phyloP scores from a whole-genome alignment of 2,797 vertebrate genomes.

The Setipinna tenuifilis region DNA sequence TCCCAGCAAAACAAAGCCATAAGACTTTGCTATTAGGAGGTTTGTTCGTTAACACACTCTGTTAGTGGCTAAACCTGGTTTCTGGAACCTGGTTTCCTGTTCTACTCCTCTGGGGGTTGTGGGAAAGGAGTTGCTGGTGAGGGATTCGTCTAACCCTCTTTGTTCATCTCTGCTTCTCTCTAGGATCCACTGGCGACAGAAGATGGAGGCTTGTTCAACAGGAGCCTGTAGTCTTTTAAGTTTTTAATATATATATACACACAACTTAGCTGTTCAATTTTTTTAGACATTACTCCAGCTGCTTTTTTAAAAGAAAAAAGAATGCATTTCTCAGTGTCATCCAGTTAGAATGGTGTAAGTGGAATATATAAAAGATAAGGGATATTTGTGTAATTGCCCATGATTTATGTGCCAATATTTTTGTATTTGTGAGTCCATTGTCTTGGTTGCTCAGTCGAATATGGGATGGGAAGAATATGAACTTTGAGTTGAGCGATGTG shows the following conservation, averaged over 20 bases:
- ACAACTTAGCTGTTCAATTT: constrained; percentile 57
- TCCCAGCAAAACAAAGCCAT: no score
- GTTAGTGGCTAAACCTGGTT: no score
- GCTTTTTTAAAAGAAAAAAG: constrained; percentile 55
- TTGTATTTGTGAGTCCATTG: not conserved
- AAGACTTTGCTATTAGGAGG: no score
- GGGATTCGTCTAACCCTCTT: not conserved
- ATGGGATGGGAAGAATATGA: not conserved
- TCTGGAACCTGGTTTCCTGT: no score
- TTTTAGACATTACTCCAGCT: constrained; percentile 63
- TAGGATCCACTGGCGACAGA: constrained; percentile 60
- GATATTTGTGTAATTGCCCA: constrained; percentile 29
- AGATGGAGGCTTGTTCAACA: constrained; percentile 54
- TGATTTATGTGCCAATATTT: constrained; percentile 3
- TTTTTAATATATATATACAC: constrained; percentile 46
- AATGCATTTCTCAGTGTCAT: constrained; percentile 45
- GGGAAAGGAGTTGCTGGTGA: not conserved
- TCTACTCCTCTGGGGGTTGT: constrained; percentile 37
- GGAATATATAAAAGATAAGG: constrained; percentile 41
- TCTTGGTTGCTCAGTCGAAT: not conserved
- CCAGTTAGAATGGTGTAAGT: constrained; percentile 52
- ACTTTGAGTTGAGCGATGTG: not conserved
- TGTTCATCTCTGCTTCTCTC: not conserved
- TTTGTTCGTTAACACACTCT: no score
- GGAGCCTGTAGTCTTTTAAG: constrained; percentile 69